Evolutionary conservation across 2,797 vertebrate species (phyloP).

Genomic region (Sebastes minor): DNA sequence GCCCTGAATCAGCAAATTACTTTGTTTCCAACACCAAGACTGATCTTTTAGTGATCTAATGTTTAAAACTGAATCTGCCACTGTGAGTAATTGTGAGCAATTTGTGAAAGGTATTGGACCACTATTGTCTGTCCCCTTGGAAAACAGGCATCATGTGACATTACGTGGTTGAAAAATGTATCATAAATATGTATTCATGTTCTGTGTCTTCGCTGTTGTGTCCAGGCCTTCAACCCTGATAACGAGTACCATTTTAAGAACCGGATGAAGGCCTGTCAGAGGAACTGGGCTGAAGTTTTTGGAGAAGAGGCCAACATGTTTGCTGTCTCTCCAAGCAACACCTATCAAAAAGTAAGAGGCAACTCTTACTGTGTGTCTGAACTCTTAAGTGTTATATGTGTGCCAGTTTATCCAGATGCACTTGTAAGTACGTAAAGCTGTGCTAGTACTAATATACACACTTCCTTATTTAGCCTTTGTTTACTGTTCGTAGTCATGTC

Average conservation of each 20-base stretch:
- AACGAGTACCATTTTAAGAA: constrained; percentile 99
- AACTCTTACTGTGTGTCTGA: not conserved
- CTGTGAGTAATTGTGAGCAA: not conserved
- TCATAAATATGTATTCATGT: not conserved
- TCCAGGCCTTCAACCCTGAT: constrained; percentile 96
- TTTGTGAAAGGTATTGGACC: not conserved
- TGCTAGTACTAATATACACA: not conserved
- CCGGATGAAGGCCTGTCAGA: constrained; percentile 96
- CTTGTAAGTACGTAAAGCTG: not conserved
- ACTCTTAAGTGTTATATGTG: not conserved
- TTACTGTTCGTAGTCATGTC: constrained; percentile 15
- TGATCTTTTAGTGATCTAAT: not conserved
- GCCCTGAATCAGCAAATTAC: not conserved
- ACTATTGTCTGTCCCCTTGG: not conserved
- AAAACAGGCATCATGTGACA: not conserved
- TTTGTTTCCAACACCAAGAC: not conserved
- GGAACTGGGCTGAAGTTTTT: constrained; percentile 98
- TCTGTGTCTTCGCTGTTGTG: not conserved
- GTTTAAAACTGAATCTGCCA: not conserved
- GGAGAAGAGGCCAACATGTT: constrained; percentile 94
- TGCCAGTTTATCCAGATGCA: not conserved
- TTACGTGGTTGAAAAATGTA: not conserved
- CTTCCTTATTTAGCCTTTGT: constrained; percentile 38
- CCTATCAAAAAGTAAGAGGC: constrained; percentile 91
- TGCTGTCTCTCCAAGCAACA: constrained; percentile 91